Base-by-base conservation (phyloP, 2,797 vertebrate species). In the Astyanax mexicanus region DNA sequence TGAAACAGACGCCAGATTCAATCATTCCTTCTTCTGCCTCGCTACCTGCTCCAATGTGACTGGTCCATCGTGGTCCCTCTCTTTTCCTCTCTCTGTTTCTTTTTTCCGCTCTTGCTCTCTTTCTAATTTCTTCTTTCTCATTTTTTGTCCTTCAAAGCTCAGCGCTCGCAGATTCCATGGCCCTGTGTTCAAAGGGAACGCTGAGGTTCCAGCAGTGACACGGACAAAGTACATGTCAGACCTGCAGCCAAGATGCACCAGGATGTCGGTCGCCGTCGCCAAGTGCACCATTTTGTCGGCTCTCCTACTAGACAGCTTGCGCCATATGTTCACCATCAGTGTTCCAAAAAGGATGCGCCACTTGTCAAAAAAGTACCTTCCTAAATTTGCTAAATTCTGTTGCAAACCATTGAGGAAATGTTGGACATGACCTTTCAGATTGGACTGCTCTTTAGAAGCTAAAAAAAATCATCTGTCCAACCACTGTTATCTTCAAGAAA, bases 1-100 rank as follows among this genome's bases (percentile, higher is more conserved):
- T 69, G 38, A 69, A 79, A 75, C 72, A 64, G 29, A 80, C 25
- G 81, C 69, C 81, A 76, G 55, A 23, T 74, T 69, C 38, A 45
- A 76, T 79, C 67, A 70, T 9, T 49, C 52, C 55, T 52, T 57
- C 45, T 44, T 49, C 64, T 37, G 52, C 58, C 44, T 29, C 75
- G 57, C 37, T 45, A 74, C 69, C 72, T 64, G 65, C 57, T 55
- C 40, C 52, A 44, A 52, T 38, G 69, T 8, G 60, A 54, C 67
- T 61, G 23, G 23, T 52, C 29, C 60, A 4, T 72, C 40, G 7
- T 35, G 57, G 54, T 44, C 10, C 29, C 44, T 17, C 29, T 35
- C n/a, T 25, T 76, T 23, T 42, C 25, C 44, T 23, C 55, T 51
- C 21, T 25, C 61, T 72, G 54, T 67, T 62, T 51, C 69, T 17